A percentile compares a stretch with the other conserved stretches of the same genome.
phyloP scores from a whole-genome alignment of 2,888 invertebrate species.

The Mallateleia sp. region DNA sequence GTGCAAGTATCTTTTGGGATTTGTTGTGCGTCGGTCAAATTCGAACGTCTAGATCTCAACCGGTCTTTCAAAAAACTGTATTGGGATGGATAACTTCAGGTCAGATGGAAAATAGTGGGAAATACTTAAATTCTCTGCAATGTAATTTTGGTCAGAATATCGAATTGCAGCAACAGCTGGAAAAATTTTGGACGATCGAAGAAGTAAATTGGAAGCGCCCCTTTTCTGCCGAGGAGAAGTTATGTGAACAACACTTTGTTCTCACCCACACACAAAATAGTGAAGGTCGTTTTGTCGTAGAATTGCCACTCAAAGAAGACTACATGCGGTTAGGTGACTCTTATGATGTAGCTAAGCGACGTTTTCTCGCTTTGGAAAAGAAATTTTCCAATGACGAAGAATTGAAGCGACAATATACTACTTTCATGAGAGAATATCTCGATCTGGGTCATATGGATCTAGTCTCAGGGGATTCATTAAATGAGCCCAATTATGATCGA shows the following conservation, averaged over 20 bases:
- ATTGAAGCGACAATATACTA: not conserved
- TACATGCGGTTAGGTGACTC: not conserved
- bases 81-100: slow-evolving; percentile 71
- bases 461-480: too few species aligned
- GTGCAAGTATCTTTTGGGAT: slow-evolving; percentile 30
- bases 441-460: not conserved
- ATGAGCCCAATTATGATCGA: too few species aligned
- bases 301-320: not conserved
- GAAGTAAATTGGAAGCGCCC: slow-evolving; percentile 27
- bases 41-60: slow-evolving; percentile 3
- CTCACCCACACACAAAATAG: slow-evolving; percentile 32
- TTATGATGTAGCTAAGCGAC: not conserved
- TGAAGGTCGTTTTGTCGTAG: slow-evolving; percentile 63
- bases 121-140: too few species aligned
- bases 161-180: slow-evolving; percentile 59
- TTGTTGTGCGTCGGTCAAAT: slow-evolving; percentile 41
- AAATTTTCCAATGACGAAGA: not conserved
- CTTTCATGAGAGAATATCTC: not conserved
- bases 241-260: slow-evolving; percentile 78
- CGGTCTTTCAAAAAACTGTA: slow-evolving; percentile 53
- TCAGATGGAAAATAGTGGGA: too few species aligned
- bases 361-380: not conserved
- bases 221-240: slow-evolving; percentile 69
- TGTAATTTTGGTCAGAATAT: not conserved
- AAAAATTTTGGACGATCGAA: slow-evolving; percentile 79